Percentiles rank a stretch among this genome's conserved stretches.
Conservation (phyloP, 2,888 invertebrate species). For the Drosophila paranaensis region DNA sequence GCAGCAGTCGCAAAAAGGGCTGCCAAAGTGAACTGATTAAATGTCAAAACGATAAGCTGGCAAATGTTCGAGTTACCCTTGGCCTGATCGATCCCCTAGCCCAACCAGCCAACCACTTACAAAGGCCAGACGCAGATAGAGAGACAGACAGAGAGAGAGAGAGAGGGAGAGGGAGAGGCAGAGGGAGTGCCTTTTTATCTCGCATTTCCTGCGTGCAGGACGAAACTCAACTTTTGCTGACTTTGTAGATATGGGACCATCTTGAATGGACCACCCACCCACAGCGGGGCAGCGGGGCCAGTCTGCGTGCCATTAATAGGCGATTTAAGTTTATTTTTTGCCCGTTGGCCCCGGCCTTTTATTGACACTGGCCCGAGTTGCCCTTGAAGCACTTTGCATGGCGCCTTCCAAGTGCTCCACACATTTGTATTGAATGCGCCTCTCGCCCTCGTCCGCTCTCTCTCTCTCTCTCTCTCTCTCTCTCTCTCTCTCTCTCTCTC, state of each 20-base stretch:
- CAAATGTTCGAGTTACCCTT: conserved; percentile 20
- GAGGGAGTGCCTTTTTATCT: conserved; percentile 39
- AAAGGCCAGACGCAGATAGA: background rate
- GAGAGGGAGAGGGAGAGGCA: background rate
- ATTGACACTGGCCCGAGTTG: conserved; percentile 60
- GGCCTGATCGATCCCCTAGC: background rate
- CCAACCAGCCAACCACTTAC: background rate
- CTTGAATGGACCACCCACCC: conserved; percentile 36
- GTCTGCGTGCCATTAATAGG: conserved; percentile 69
- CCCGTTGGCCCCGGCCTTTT: conserved; percentile 62
- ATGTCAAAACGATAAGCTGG: conserved; percentile 63
- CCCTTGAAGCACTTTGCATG: conserved; percentile 31
- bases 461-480: no score
- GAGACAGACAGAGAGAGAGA: background rate
- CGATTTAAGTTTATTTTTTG: conserved; percentile 78
- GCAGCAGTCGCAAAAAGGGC: conserved; percentile 10
- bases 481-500: no score
- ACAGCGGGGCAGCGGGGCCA: no score
- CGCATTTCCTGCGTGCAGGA: conserved; percentile 47
- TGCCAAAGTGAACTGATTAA: conserved; percentile 59
- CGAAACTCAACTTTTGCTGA: conserved; percentile 74
- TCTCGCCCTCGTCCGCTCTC: background rate
- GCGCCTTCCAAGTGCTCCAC: conserved; percentile 35
- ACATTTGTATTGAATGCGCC: conserved; percentile 25
- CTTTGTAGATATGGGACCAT: conserved; percentile 54